These are phyloP conservation scores for Hemicordylus capensis DNA, from an alignment of 2,113 vertebrate genomes.

Conservation along the genomic window DNA sequence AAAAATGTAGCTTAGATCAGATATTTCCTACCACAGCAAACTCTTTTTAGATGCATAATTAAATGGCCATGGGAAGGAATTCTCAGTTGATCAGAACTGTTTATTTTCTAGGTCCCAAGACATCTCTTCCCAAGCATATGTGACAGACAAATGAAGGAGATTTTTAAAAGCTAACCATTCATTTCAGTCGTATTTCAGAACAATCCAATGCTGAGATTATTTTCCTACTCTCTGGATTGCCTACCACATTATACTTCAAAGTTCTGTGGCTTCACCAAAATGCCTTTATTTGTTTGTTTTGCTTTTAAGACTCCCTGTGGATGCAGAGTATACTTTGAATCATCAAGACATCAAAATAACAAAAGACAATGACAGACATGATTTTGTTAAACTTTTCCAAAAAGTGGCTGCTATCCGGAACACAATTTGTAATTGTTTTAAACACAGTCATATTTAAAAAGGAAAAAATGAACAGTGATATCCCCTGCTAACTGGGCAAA, in stretches of 20 bases:
- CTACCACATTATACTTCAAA: constrained; percentile 1
- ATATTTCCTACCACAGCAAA: constrained; percentile 31
- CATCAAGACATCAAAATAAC: constrained; percentile 3
- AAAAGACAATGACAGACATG: neutral
- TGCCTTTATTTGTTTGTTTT: constrained; percentile 38
- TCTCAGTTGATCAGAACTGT: neutral
- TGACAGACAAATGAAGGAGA: constrained; percentile 16
- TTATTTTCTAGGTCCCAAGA: neutral
- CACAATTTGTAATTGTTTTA: neutral
- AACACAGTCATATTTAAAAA: neutral
- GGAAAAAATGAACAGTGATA: neutral
- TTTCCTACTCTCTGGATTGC: constrained; percentile 29
- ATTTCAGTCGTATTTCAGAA: neutral
- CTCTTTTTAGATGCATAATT: constrained; percentile 3
- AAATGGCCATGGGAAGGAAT: constrained; percentile 28
- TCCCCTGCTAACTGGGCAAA: no score
- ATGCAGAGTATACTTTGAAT: neutral
- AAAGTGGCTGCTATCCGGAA: neutral
- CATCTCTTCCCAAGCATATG: neutral
- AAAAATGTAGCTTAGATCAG: constrained; percentile 59
- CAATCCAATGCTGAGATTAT: neutral
- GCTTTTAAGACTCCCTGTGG: fast-evolving
- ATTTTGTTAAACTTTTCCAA: neutral
- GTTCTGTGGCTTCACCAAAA: constrained; percentile 39
- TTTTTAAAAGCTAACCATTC: neutral